Conservation (phyloP, 1,140 invertebrate species). For the Drosophila kepulauana region DNA sequence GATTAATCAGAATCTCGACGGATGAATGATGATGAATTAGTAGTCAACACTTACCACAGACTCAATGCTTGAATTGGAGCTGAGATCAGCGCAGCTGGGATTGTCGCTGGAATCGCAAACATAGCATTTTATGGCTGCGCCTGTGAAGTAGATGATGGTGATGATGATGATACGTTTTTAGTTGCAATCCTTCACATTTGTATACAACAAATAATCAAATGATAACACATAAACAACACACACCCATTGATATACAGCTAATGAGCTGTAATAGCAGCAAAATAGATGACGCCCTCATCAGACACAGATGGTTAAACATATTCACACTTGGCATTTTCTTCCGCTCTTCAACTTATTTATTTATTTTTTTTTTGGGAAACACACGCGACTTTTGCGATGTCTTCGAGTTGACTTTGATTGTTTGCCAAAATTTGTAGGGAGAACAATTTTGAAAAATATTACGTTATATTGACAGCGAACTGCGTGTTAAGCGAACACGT, state of each 20-base stretch:
- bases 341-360: not conserved
- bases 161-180: conserved; percentile 26
- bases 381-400: not conserved
- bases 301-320: conserved; percentile 16
- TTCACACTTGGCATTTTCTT: conserved; percentile 31
- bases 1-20: not conserved
- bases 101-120: conserved; percentile 93
- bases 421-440: not conserved
- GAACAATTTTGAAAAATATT: not conserved
- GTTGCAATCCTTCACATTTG: not conserved
- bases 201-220: not conserved
- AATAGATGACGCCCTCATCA: conserved; percentile 28
- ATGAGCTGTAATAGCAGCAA: conserved; percentile 48
- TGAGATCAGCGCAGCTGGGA: conserved; percentile 87
- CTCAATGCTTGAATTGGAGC: conserved; percentile 71
- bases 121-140: conserved; percentile 89
- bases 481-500: conserved; percentile 15
- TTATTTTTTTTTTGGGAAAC: not conserved
- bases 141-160: conserved; percentile 54
- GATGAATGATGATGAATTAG: not conserved
- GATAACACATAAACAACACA: conserved; percentile 19
- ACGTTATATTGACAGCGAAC: not conserved
- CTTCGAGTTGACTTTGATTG: conserved; percentile 27
- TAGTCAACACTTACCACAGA: conserved; percentile 69
- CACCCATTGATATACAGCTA: conserved; percentile 61